Evolutionary conservation across 2,888 invertebrate genomes (phyloP).

Genomic region (Liodrosophila aerea): DNA sequence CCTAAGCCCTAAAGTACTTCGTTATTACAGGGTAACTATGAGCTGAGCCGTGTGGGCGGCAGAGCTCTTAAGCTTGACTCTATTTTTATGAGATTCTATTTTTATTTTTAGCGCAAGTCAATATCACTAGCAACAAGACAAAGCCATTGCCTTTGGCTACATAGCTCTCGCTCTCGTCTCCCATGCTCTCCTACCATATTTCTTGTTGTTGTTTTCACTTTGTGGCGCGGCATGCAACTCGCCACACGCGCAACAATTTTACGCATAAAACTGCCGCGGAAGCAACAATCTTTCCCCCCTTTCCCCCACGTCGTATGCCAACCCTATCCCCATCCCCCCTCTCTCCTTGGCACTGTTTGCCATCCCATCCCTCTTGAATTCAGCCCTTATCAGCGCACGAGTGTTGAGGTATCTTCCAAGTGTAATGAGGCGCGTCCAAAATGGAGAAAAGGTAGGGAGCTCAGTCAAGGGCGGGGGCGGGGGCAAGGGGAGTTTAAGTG

Average conservation of each 20-base stretch:
- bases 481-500: not conserved
- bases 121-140: slow-evolving; percentile 40
- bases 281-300: slow-evolving; percentile 37
- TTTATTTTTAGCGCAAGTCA: slow-evolving; percentile 12
- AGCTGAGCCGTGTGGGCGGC: not conserved
- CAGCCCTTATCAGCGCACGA: slow-evolving; percentile 38
- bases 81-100: slow-evolving; percentile 24
- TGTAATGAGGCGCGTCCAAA: slow-evolving; percentile 52
- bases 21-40: slow-evolving; percentile 1
- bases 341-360: not conserved
- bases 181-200: not conserved
- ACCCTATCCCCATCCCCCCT: no score
- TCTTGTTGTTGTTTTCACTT: slow-evolving; percentile 15
- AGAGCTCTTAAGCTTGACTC: slow-evolving; percentile 14
- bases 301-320: no score
- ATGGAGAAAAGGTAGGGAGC: not conserved
- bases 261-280: slow-evolving; percentile 54
- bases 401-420: slow-evolving; percentile 41
- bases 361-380: no score
- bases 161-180: slow-evolving; percentile 11
- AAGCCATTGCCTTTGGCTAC: slow-evolving; percentile 52
- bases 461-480: not conserved
- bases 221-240: slow-evolving; percentile 44
- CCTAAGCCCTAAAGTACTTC: no score
- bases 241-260: slow-evolving; percentile 46